Conservation (phyloP, 2,888 invertebrate species). For the Leucoptera coffeella region DNA sequence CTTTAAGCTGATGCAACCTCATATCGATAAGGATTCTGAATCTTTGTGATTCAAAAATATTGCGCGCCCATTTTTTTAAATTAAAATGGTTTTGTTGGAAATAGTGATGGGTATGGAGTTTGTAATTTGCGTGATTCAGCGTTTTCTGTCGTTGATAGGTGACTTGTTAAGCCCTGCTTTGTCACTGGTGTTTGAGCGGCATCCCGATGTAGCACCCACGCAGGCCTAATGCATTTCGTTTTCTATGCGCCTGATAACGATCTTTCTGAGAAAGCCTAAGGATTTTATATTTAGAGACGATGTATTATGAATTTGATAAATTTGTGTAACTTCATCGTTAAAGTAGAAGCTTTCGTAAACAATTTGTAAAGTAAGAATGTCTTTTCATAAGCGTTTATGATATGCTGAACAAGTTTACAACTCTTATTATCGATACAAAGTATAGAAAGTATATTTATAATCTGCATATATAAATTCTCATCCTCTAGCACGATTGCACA, state of each 20-base stretch:
- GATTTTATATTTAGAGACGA: no score
- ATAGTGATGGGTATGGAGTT: slow-evolving; percentile 18
- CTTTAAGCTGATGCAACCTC: background rate
- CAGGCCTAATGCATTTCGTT: slow-evolving; percentile 30
- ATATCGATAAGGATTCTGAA: background rate
- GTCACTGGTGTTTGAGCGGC: slow-evolving; percentile 25
- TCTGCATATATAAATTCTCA: no score
- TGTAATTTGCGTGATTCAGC: slow-evolving; percentile 41
- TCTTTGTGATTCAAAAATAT: no score
- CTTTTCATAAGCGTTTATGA: no score
- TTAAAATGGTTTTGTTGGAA: slow-evolving; percentile 16
- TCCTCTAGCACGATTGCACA: no score
- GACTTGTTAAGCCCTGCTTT: slow-evolving; percentile 18
- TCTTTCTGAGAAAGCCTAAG: slow-evolving; percentile 31
- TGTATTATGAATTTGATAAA: no score
- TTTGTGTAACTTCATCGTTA: no score
- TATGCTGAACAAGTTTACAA: no score
- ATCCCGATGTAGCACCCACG: slow-evolving; percentile 30
- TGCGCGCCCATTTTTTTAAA: slow-evolving; percentile 22
- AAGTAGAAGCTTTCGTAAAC: no score
- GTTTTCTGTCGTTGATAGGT: slow-evolving; percentile 27
- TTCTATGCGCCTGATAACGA: slow-evolving; percentile 28
- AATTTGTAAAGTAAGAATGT: no score
- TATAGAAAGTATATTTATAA: no score
- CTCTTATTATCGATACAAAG: no score